Conservation (phyloP, 2,797 vertebrate genomes). For the Chanos chanos region DNA sequence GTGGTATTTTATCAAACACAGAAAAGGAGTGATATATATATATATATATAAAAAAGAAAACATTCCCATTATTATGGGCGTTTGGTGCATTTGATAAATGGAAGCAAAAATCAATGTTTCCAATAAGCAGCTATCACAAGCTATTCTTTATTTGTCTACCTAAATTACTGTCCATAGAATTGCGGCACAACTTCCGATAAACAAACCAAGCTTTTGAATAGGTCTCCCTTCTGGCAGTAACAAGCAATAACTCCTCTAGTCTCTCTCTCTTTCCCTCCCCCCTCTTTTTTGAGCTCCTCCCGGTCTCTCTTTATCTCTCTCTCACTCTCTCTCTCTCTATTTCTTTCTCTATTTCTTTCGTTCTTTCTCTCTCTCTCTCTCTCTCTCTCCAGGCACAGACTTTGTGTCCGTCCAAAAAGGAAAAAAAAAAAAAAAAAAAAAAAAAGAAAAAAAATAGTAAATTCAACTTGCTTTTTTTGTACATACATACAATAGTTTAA, state of each 20-base stretch:
- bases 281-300: not conserved
- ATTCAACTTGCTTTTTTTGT: slow-evolving; percentile 59
- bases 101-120: slow-evolving; percentile 22
- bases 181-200: slow-evolving; percentile 53
- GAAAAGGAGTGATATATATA: too few species aligned
- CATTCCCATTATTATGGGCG: slow-evolving; percentile 31
- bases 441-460: too few species aligned
- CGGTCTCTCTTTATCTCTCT: slow-evolving; percentile 15
- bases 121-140: slow-evolving; percentile 64
- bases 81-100: slow-evolving; percentile 38
- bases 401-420: slow-evolving; percentile 62
- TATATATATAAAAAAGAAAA: slow-evolving; percentile 13
- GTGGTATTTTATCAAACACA: slow-evolving; percentile 21
- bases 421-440: too few species aligned
- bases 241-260: slow-evolving; percentile 74
- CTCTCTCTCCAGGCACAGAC: slow-evolving; percentile 34
- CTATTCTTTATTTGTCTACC: slow-evolving; percentile 65
- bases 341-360: slow-evolving; percentile 33
- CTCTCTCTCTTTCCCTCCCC: slow-evolving; percentile 8
- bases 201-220: slow-evolving; percentile 48
- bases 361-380: not conserved
- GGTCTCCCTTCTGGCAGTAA: slow-evolving; percentile 67
- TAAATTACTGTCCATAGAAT: slow-evolving; percentile 60
- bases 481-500: slow-evolving; percentile 71
- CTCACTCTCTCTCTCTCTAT: not conserved